Conservation (phyloP, 2,797 vertebrate genomes). For the Dendrocincla fuliginosa region DNA sequence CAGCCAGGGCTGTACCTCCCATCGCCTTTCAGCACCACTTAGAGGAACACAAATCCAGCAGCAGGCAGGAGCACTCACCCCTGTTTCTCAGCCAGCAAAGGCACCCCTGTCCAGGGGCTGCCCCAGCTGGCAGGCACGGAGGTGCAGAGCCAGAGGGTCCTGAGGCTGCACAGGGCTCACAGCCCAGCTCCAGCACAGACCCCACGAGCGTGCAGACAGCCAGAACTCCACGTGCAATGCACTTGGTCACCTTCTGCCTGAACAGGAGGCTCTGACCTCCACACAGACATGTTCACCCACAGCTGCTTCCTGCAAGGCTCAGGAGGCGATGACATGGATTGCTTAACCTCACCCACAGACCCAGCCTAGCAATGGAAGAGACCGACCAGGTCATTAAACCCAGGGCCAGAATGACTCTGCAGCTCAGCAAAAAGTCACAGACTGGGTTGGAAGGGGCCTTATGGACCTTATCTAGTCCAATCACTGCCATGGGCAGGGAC, state of each 20-base stretch:
- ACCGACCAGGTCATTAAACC: background rate
- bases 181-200: background rate
- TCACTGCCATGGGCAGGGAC: background rate
- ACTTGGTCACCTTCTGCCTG: background rate
- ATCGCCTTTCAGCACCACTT: background rate
- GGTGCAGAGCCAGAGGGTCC: background rate
- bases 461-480: background rate
- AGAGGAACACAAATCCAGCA: fast-evolving
- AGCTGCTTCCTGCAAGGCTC: background rate
- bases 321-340: background rate
- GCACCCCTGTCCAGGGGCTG: background rate
- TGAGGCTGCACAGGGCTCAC: background rate
- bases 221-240: fast-evolving
- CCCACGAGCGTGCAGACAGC: background rate
- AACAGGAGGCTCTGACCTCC: background rate
- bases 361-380: background rate
- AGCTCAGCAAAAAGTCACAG: background rate
- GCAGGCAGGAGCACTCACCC: background rate
- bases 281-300: fast-evolving
- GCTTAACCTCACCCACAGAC: background rate
- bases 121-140: background rate
- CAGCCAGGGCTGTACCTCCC: background rate
- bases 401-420: background rate
- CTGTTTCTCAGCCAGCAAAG: background rate
- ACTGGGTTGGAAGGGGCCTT: background rate